Evolutionary conservation across 2,888 invertebrate genomes (phyloP), one percentile per base, ranked within the genome.

Genomic region (Ceriagrion tenellum): DNA sequence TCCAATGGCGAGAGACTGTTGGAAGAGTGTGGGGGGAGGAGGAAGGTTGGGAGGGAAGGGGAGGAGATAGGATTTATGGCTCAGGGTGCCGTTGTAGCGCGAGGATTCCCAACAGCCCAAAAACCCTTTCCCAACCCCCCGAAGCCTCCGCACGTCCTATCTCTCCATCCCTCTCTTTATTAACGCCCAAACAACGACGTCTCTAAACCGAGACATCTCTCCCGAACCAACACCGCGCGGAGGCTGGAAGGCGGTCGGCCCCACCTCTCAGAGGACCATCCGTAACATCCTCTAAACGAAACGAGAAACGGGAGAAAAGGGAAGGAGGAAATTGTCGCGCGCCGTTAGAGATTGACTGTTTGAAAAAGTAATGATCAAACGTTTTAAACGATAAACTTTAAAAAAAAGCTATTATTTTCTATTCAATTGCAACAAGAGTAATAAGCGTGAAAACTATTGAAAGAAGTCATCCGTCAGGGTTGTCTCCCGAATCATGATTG

Each of bases 131-230:
- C 23, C 23, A n/a, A 4, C 63, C 13, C 63, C 23, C 69, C 26
- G 30, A 10, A 35, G 35, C 59, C 59, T 20, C 47, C 10, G 35
- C 81, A 4, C 81, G 81, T 35, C 81, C 81, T 47, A 59, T 16
- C 59, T 16, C 20, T 59, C 56, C 56, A 12, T 30, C 74, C 13
- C 81, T n/a, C n/a, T 81, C n/a, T 81, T 81, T 30, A 81, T n/a
- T 81, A n/a, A n/a, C 81, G 35, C 81, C 81, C 35, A 16, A 81
- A 81, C 30, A 81, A 81, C 35, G 81, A 35, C 81, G 35, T 81
- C 81, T 81, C 81, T 81, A 81, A 81, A 81, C 81, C 81, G 81
- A 81, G 81, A 81, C 81, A 81, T 81, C 35, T 81, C 35, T 0
- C 81, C 81, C 81, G 30, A 81, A 18, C 81, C 35, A 59, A 4